Conservation (phyloP, 2,888 invertebrate species). For the Ormyrus rosae region DNA sequence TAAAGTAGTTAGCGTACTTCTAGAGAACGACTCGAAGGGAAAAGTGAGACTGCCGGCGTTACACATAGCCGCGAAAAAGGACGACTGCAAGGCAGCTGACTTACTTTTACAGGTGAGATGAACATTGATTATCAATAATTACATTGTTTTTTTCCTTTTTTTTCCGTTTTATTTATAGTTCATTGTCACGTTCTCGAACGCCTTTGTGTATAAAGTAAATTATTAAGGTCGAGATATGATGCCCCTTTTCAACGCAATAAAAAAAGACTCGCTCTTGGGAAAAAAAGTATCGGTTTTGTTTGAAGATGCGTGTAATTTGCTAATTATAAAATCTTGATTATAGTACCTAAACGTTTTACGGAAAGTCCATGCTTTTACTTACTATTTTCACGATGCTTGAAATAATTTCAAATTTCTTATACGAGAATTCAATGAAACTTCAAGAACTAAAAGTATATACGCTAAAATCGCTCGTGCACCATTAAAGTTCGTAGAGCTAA, state of each 20-base stretch:
- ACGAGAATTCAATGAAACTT: too few species aligned
- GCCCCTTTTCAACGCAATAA: background rate
- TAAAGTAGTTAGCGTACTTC: slow-evolving; percentile 94
- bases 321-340: too few species aligned
- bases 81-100: slow-evolving; percentile 97
- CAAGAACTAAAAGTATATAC: too few species aligned
- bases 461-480: too few species aligned
- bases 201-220: background rate
- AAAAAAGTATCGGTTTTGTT: too few species aligned
- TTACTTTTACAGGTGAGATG: slow-evolving; percentile 86
- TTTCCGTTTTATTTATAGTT: slow-evolving; percentile 31
- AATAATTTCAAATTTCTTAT: too few species aligned
- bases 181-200: slow-evolving; percentile 31
- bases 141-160: background rate
- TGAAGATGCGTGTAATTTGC: too few species aligned
- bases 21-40: slow-evolving; percentile 97
- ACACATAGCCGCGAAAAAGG: slow-evolving; percentile 99
- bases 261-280: too few species aligned
- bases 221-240: background rate
- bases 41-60: slow-evolving; percentile 97
- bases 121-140: slow-evolving; percentile 42
- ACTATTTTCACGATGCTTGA: too few species aligned
- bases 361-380: too few species aligned
- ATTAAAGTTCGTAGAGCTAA: too few species aligned
- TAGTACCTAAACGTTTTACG: too few species aligned